phyloP scores from a whole-genome alignment of 1,140 invertebrate genomes.

The Chrysoperla carnea region DNA sequence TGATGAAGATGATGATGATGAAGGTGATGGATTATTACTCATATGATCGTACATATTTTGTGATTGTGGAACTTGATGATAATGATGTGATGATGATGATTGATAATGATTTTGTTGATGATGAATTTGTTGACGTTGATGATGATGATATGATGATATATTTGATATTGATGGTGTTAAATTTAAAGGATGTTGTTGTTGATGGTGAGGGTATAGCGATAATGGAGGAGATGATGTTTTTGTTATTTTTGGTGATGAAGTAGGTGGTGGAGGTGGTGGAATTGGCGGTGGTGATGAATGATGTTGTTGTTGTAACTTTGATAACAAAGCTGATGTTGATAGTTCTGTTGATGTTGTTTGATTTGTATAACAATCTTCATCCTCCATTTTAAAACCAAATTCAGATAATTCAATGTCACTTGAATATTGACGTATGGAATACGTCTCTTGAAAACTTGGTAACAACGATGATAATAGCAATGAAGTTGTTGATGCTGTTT shows the following conservation, averaged over 20 bases:
- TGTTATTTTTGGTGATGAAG: constrained; percentile 15
- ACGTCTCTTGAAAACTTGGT: constrained; percentile 74
- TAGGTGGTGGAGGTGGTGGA: constrained; percentile 23
- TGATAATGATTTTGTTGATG: no score
- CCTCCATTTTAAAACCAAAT: constrained; percentile 57
- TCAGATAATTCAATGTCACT: constrained; percentile 33
- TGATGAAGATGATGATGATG: no score
- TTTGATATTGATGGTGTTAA: no score
- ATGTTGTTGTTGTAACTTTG: no score
- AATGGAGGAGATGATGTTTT: not conserved
- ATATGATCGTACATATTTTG: no score
- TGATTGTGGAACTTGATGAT: no score
- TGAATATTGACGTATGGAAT: constrained; percentile 45
- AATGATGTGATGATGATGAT: no score
- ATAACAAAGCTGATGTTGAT: constrained; percentile 18
- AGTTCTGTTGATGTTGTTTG: constrained; percentile 25
- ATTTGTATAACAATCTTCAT: constrained; percentile 45
- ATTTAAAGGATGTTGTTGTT: no score
- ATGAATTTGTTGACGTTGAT: no score
- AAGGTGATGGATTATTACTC: no score
- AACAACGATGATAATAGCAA: constrained; percentile 37
- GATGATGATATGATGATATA: no score
- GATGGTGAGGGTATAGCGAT: not conserved
- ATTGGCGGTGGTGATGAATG: no score
- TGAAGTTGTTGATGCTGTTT: constrained; percentile 2